Base-by-base conservation (phyloP, 2,888 invertebrate species). In the Euspilapteryx auroguttella region DNA sequence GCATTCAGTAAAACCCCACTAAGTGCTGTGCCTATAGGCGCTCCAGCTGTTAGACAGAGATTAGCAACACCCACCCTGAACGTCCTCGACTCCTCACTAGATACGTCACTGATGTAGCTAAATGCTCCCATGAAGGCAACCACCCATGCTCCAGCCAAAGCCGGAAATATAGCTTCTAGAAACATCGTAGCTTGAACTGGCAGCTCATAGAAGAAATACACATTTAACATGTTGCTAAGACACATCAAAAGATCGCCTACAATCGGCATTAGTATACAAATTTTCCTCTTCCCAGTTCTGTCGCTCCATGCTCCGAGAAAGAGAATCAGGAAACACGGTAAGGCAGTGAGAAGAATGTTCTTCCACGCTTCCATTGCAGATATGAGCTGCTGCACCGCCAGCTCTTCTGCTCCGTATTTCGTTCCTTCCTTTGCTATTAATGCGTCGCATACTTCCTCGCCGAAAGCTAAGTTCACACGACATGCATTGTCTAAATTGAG, bases 401-500 rank as follows among this genome's bases (percentile, higher is more conserved):
- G 50, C 44, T 86, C 86, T 53, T 87, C 79, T 25, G 54, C 44
- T 2, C 80, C 75, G 42, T 82, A 84, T 37, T 78, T 79, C 4
- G 78, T 79, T 5, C 87, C 87, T 45, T 87, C 76, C 43, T 87
- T 79, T 3, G 80, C 79, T 5, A 87, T 81, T 3, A 91, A 62
- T 0, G 89, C 87, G 42, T 83, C 81, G 51, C 91, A 91, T 1
- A 90, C 79, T 30, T 76, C 65, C 28, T 82, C 79, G 1, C 84
- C 77, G 47, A 85, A 89, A 1, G 69, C 71, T 45, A 87, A 69
- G 47, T 91, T 91, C 0, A 91, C 89, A 12, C 89, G 66, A 44
- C 91, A 91, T 0, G 90, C 90, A 61, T 91, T 91, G 47, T 90
- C 90, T 39, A 91, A 66, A 56, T 89, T 89, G 12, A 91, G 57